These are phyloP conservation scores for Halictus quadricinctus DNA, from an alignment of 2,888 invertebrate species.

Conservation along the genomic window DNA sequence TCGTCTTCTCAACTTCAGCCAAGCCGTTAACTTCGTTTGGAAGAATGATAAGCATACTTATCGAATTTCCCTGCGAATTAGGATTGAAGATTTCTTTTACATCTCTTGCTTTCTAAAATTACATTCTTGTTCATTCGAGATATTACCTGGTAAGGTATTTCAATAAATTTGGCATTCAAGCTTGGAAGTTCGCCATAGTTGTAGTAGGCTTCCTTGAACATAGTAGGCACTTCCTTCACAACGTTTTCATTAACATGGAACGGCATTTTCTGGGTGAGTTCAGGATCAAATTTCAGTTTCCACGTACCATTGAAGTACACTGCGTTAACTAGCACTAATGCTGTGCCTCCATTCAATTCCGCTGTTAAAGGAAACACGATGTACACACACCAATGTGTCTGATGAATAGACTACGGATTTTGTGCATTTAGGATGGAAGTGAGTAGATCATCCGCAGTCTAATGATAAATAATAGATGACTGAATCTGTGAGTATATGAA, in stretches of 20 bases:
- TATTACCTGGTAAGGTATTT: conserved; percentile 87
- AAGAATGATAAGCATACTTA: conserved; percentile 90
- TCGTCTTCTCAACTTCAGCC: conserved; percentile 84
- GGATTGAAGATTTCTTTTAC: not conserved
- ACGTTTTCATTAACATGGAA: conserved; percentile 86
- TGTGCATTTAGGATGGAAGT: too few relatives aligned
- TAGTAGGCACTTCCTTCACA: conserved; percentile 88
- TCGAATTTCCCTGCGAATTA: conserved; percentile 83
- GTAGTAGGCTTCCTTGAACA: conserved; percentile 85
- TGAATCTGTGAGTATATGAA: not conserved
- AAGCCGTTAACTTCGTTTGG: conserved; percentile 88
- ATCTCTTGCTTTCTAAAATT: not conserved
- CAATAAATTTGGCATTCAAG: conserved; percentile 86
- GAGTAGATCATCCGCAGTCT: too few relatives aligned
- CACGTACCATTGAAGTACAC: conserved; percentile 95
- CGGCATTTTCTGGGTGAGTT: conserved; percentile 84
- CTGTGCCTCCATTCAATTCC: conserved; percentile 84
- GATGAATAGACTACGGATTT: too few relatives aligned
- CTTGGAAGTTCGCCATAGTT: conserved; percentile 83
- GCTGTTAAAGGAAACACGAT: conserved; percentile 74
- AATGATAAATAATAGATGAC: too few relatives aligned
- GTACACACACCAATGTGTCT: not conserved
- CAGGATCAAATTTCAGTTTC: conserved; percentile 86
- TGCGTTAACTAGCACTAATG: conserved; percentile 91
- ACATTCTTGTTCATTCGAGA: not conserved